Conservation (phyloP, 2,797 vertebrate species). For the Micropoecilia bifurca region DNA sequence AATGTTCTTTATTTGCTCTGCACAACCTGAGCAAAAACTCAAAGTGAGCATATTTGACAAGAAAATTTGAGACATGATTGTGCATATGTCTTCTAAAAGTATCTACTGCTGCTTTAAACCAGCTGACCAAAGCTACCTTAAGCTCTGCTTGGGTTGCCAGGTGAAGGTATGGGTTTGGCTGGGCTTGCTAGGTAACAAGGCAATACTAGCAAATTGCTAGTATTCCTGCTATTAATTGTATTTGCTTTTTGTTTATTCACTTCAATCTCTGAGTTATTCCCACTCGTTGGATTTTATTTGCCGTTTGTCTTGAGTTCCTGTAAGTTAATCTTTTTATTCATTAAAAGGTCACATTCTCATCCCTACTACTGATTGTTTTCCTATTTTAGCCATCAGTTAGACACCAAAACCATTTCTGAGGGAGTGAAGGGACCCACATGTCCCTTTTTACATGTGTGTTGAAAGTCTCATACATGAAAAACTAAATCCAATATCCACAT, state of each 20-base stretch:
- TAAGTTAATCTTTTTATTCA: neutral
- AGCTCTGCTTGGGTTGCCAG: too few species aligned
- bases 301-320: neutral
- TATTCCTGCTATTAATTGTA: neutral
- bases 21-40: conserved; percentile 21
- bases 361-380: neutral
- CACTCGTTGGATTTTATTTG: neutral
- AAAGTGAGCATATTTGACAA: neutral
- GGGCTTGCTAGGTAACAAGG: too few species aligned
- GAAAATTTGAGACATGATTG: neutral
- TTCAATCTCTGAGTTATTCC: neutral
- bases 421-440: neutral
- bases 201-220: too few species aligned
- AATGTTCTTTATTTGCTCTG: conserved; percentile 28
- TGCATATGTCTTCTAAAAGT: neutral
- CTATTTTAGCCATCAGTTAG: neutral
- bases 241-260: neutral
- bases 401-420: neutral
- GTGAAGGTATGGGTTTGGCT: too few species aligned
- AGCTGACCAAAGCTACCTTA: too few species aligned
- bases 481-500: neutral
- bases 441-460: neutral
- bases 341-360: neutral
- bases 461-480: neutral
- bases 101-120: too few species aligned